Conservation (phyloP, 2,888 invertebrate genomes). For the Eupeodes luniger region DNA sequence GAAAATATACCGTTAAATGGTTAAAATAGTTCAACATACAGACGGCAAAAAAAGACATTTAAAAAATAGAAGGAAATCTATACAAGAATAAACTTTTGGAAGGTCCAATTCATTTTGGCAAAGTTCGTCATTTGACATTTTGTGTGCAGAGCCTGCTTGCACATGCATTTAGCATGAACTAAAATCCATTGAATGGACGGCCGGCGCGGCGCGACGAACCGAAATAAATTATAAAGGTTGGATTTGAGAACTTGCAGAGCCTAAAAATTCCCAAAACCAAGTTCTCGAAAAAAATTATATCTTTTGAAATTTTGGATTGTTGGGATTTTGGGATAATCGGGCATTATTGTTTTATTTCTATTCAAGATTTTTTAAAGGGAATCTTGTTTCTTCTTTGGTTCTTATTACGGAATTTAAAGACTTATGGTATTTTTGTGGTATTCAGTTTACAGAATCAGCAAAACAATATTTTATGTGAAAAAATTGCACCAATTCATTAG, state of each 20-base stretch:
- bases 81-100: constrained; percentile 38
- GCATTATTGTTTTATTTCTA: too few species aligned
- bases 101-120: constrained; percentile 66
- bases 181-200: not conserved
- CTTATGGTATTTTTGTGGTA: too few species aligned
- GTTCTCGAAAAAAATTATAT: too few species aligned
- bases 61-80: not conserved
- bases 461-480: too few species aligned
- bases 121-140: constrained; percentile 66
- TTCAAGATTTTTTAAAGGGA: too few species aligned
- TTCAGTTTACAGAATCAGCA: too few species aligned
- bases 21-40: constrained; percentile 28
- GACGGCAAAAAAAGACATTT: not conserved
- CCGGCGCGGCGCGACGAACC: not conserved
- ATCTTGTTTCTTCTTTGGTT: too few species aligned
- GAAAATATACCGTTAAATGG: constrained; percentile 64
- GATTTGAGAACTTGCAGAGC: not conserved
- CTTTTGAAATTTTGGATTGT: too few species aligned
- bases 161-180: constrained; percentile 70
- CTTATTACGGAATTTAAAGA: too few species aligned
- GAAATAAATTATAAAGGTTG: not conserved
- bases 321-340: too few species aligned
- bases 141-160: constrained; percentile 71
- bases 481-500: too few species aligned
- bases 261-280: not conserved